Evolutionary conservation across 2,113 vertebrate species (phyloP).

Genomic region (Cyprichromis sp.): DNA sequence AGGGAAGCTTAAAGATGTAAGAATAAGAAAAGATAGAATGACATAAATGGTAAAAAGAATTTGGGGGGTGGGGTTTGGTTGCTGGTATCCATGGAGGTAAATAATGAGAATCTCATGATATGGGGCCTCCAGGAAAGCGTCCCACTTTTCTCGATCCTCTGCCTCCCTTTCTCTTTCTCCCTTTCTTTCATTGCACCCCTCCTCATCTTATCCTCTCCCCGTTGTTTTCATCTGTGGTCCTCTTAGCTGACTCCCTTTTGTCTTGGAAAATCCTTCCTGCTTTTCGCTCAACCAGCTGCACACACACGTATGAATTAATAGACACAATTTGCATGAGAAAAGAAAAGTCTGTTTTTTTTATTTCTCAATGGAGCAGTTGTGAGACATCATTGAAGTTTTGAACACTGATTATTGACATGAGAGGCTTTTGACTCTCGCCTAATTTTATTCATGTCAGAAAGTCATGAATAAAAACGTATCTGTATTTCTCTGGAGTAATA

Average conservation of each 20-base stretch:
- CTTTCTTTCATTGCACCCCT: neutral
- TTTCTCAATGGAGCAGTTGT: neutral
- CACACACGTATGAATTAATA: conserved; percentile 15
- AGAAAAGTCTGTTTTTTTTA: neutral
- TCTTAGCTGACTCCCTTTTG: conserved; percentile 18
- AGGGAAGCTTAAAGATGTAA: neutral
- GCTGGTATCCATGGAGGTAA: conserved; percentile 30
- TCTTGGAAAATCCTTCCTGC: conserved; percentile 20
- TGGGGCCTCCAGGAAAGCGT: conserved; percentile 20
- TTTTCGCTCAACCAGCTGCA: neutral
- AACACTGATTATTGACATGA: neutral
- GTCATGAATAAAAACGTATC: neutral
- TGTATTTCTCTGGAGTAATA: neutral
- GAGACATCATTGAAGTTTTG: conserved; percentile 22
- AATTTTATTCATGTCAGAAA: neutral
- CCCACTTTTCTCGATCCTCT: conserved; percentile 1
- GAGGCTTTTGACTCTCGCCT: neutral
- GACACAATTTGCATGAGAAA: conserved; percentile 33
- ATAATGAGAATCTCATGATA: conserved; percentile 49
- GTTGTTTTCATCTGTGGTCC: conserved; percentile 22
- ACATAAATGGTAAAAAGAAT: neutral
- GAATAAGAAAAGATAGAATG: neutral
- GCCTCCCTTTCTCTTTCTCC: neutral
- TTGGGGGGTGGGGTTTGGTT: neutral
- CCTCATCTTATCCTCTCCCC: conserved; percentile 2